phyloP scores from a whole-genome alignment of 2,888 invertebrate genomes.

The Lucinisca nassula region DNA sequence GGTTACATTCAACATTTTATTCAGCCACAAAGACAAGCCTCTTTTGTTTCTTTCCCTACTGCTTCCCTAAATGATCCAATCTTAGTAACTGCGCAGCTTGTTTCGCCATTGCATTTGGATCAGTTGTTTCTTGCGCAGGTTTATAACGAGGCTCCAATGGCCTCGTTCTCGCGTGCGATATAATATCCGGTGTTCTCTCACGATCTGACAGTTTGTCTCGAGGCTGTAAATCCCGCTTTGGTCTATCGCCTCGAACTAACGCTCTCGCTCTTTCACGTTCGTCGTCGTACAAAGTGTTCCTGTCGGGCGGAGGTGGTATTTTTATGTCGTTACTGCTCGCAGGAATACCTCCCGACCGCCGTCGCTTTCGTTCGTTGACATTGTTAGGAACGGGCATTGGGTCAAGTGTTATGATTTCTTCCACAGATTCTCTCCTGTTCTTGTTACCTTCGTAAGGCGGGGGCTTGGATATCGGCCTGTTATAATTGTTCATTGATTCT shows the following conservation, averaged over 20 bases:
- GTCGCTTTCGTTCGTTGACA: constrained; percentile 52
- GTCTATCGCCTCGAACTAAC: constrained; percentile 61
- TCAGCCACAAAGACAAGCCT: constrained; percentile 73
- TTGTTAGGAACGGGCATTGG: constrained; percentile 1
- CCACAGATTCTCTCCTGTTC: constrained; percentile 59
- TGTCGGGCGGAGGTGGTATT: neutral
- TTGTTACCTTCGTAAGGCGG: constrained; percentile 70
- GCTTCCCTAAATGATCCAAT: constrained; percentile 66
- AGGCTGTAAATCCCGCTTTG: constrained; percentile 36
- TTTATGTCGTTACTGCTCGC: constrained; percentile 2
- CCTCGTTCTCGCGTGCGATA: constrained; percentile 60
- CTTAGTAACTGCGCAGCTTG: constrained; percentile 74
- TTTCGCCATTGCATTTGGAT: constrained; percentile 69
- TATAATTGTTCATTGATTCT: constrained; percentile 15
- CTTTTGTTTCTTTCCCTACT: constrained; percentile 66
- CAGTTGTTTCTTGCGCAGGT: constrained; percentile 33
- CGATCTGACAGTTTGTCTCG: constrained; percentile 7
- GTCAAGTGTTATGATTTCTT: constrained; percentile 68
- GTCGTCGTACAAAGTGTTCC: constrained; percentile 18
- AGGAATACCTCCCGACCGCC: constrained; percentile 40
- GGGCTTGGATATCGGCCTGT: constrained; percentile 54
- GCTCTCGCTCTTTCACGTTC: constrained; percentile 62
- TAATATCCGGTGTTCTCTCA: constrained; percentile 62
- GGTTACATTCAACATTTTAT: constrained; percentile 31
- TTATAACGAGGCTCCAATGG: constrained; percentile 60